Conservation (phyloP, 2,113 vertebrate species). For the Nipponia nippon region DNA sequence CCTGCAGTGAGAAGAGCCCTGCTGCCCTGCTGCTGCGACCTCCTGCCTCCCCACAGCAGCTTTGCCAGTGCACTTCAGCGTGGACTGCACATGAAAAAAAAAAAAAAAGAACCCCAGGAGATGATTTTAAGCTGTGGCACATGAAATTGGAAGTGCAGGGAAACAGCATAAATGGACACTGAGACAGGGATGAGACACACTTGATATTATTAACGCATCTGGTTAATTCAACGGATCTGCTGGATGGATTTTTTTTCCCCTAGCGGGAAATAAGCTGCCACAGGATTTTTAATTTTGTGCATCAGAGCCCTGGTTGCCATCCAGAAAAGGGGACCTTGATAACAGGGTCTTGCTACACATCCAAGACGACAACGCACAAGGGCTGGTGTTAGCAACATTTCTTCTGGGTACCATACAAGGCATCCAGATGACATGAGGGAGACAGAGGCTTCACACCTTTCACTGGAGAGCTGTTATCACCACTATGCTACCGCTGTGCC, state of each 20-base stretch:
- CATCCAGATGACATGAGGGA: not conserved
- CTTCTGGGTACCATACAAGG: not conserved
- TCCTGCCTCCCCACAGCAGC: not conserved
- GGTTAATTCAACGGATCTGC: not conserved
- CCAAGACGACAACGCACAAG: not conserved
- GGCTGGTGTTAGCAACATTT: not conserved
- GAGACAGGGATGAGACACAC: not conserved
- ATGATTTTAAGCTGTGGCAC: not conserved
- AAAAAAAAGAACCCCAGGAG: not conserved
- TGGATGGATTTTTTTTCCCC: not conserved
- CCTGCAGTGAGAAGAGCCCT: not conserved
- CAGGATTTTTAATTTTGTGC: not conserved
- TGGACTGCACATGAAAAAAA: fast-evolving
- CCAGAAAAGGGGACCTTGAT: constrained; percentile 2
- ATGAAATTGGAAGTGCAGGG: not conserved
- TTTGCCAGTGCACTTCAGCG: not conserved
- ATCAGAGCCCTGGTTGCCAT: not conserved
- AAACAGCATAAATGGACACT: not conserved
- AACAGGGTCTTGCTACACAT: not conserved
- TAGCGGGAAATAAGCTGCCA: not conserved
- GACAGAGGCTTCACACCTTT: not conserved
- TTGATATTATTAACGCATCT: not conserved
- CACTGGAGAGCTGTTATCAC: not conserved
- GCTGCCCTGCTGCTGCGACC: not conserved
- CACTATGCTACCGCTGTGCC: not conserved